A percentile compares a stretch with the other conserved stretches of the same genome.
These are phyloP conservation scores for Trachops cirrhosus DNA, from an alignment of 2,797 vertebrate species.

Conservation along the genomic window DNA sequence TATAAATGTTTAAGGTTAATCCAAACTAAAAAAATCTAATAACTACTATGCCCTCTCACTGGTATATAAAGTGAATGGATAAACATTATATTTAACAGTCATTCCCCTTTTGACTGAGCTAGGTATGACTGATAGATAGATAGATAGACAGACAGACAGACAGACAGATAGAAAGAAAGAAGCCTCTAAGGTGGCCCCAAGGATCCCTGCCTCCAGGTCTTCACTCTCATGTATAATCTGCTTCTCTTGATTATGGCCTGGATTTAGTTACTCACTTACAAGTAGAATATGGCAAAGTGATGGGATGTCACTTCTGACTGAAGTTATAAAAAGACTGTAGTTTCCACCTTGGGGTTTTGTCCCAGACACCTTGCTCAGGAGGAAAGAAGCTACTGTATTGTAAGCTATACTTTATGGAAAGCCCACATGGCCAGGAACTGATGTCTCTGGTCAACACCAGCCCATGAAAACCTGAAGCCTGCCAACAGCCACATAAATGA, in stretches of 20 bases:
- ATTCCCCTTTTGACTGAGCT: background rate
- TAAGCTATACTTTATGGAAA: background rate
- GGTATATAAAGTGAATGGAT: background rate
- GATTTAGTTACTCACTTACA: background rate
- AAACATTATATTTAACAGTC: background rate
- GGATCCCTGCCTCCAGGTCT: background rate
- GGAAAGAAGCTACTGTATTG: background rate
- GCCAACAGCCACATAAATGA: background rate
- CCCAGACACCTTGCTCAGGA: background rate
- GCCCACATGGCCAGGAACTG: background rate
- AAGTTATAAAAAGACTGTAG: background rate
- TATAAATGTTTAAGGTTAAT: background rate
- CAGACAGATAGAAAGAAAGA: background rate
- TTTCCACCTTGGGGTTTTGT: background rate
- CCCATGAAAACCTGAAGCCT: background rate
- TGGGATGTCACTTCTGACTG: background rate
- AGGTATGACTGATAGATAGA: background rate
- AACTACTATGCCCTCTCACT: background rate
- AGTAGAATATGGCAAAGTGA: background rate
- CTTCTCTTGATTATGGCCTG: background rate
- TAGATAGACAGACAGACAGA: no score
- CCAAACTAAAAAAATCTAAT: slow-evolving; percentile 2
- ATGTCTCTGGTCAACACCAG: background rate
- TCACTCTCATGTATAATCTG: background rate
- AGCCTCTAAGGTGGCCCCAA: background rate